Evolutionary conservation across 2,113 vertebrate species (phyloP).

Genomic region (Rattus rattus): DNA sequence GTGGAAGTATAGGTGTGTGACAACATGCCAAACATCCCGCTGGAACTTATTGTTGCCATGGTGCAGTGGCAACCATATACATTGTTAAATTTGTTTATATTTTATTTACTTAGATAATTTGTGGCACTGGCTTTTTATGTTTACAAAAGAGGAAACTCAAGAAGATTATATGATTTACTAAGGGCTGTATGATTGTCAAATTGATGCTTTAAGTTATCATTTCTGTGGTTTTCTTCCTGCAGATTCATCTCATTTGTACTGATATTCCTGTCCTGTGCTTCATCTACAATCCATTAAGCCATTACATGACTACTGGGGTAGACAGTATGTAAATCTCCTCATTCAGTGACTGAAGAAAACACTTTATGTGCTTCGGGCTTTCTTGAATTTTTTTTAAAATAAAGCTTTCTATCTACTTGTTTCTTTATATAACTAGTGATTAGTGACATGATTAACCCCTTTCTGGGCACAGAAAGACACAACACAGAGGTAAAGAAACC

Average conservation of each 20-base stretch:
- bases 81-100: not conserved
- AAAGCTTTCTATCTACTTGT: not conserved
- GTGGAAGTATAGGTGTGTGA: not conserved
- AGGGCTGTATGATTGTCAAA: not conserved
- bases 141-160: not conserved
- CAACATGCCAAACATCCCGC: not conserved
- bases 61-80: not conserved
- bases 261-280: not conserved
- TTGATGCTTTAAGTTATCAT: not conserved
- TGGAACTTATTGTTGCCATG: not conserved
- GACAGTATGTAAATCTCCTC: not conserved
- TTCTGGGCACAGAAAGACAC: not conserved
- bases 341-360: not conserved
- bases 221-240: not conserved
- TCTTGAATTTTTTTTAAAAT: not conserved
- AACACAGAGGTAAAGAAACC: not conserved
- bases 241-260: not conserved
- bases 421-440: not conserved
- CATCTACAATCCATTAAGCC: too few relatives aligned
- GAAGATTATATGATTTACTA: not conserved
- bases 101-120: not conserved
- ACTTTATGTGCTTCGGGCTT: not conserved
- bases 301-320: not conserved
- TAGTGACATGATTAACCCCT: not conserved
- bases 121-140: not conserved